Conservation (phyloP, 2,113 vertebrate species). For the Pitta sordida region DNA sequence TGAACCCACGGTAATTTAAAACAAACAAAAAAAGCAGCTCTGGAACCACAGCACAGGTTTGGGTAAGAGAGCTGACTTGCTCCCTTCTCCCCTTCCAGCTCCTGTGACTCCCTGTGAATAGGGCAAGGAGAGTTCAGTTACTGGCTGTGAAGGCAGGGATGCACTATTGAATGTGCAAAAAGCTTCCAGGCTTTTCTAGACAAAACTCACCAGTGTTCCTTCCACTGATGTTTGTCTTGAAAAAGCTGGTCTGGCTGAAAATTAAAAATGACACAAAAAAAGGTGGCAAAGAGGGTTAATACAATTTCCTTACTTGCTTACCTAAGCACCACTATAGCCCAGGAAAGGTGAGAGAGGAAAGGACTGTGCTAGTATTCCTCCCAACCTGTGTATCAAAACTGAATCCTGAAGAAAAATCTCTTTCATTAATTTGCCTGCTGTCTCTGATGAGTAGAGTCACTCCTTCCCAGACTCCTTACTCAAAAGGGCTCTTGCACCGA, state of each 20-base stretch:
- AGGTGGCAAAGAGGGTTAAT: accelerated
- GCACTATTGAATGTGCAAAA: neutral
- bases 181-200: neutral
- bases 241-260: neutral
- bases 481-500: neutral
- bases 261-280: neutral
- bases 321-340: neutral
- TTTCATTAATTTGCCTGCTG: neutral
- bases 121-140: neutral
- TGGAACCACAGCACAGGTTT: neutral
- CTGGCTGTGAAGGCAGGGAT: neutral
- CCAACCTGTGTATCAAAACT: neutral
- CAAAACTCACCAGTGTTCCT: neutral
- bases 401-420: neutral
- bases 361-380: neutral
- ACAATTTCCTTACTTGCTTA: neutral
- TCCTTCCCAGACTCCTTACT: neutral
- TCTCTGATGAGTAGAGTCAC: neutral
- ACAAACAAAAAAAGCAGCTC: neutral
- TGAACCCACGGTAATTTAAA: neutral
- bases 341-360: neutral
- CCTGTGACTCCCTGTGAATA: neutral
- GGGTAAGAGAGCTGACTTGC: neutral
- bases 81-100: neutral
- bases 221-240: neutral